Conservation (phyloP, 2,797 vertebrate species). For the Gila robusta region DNA sequence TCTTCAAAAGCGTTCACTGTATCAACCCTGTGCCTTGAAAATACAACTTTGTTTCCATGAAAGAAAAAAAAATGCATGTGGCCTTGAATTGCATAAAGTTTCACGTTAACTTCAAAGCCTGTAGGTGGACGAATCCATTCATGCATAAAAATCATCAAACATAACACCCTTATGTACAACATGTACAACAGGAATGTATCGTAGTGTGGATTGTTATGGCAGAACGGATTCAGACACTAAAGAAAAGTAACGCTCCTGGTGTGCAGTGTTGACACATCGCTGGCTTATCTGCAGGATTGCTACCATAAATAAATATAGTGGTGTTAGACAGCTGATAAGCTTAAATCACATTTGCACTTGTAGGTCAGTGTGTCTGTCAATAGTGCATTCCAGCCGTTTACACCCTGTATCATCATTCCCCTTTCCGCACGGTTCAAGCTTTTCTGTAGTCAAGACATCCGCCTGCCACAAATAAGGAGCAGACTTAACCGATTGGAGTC, state of each 20-base stretch:
- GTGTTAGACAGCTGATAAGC: constrained; percentile 55
- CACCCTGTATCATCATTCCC: not conserved
- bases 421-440: constrained; percentile 1
- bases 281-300: constrained; percentile 51
- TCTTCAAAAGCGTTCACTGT: not conserved
- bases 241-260: not conserved
- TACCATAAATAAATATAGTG: constrained; percentile 47
- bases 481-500: constrained; percentile 33
- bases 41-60: not conserved
- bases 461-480: constrained; percentile 23
- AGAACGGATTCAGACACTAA: constrained; percentile 11
- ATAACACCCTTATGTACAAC: too few species aligned
- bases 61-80: not conserved
- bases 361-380: constrained; percentile 20
- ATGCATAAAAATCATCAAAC: not conserved
- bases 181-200: not conserved
- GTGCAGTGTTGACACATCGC: constrained; percentile 29
- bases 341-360: constrained; percentile 6
- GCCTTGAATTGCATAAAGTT: not conserved
- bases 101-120: constrained; percentile 9
- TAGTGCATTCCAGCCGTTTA: constrained; percentile 5
- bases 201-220: not conserved
- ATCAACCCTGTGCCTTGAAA: not conserved
- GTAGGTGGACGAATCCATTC: not conserved
- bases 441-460: constrained; percentile 41